phyloP scores from a whole-genome alignment of 92 coral and sea anemone genomes.

The Palythoa grandis region DNA sequence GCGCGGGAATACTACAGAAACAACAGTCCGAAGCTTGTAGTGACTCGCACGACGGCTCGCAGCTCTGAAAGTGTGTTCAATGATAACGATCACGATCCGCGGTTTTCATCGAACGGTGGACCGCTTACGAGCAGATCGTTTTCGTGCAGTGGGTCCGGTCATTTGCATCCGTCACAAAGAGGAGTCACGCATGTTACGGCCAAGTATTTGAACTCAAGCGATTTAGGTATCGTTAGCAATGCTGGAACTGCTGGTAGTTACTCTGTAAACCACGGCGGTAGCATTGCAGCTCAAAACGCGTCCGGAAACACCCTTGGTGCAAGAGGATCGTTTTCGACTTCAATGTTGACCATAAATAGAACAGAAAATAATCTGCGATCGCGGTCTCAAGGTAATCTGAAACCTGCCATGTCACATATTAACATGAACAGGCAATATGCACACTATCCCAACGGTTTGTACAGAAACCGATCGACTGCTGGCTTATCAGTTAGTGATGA shows the following conservation, averaged over 20 bases:
- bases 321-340: slow-evolving; percentile 72
- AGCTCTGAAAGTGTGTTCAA: slow-evolving; percentile 84
- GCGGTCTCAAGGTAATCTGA: slow-evolving; percentile 35
- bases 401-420: slow-evolving; percentile 64
- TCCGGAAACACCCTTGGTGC: slow-evolving; percentile 48
- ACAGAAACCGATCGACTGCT: slow-evolving; percentile 54
- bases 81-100: slow-evolving; percentile 60
- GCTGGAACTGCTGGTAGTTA: slow-evolving; percentile 83
- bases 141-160: slow-evolving; percentile 62
- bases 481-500: slow-evolving; percentile 77
- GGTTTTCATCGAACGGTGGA: slow-evolving; percentile 68
- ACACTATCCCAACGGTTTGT: slow-evolving; percentile 58
- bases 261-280: slow-evolving; percentile 62
- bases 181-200: slow-evolving; percentile 51
- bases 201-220: slow-evolving; percentile 78
- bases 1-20: slow-evolving; percentile 63
- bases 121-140: slow-evolving; percentile 55
- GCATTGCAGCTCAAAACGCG: slow-evolving; percentile 25
- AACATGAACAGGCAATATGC: slow-evolving; percentile 64
- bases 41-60: slow-evolving; percentile 62
- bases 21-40: slow-evolving; percentile 60
- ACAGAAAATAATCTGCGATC: slow-evolving; percentile 33
- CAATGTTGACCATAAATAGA: slow-evolving; percentile 53
- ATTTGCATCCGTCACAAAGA: slow-evolving; percentile 58
- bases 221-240: slow-evolving; percentile 77